Evolutionary conservation across 1,140 invertebrate genomes (phyloP), one percentile per base, ranked within the genome.

Genomic region (Pentalonia nigronervosa): DNA sequence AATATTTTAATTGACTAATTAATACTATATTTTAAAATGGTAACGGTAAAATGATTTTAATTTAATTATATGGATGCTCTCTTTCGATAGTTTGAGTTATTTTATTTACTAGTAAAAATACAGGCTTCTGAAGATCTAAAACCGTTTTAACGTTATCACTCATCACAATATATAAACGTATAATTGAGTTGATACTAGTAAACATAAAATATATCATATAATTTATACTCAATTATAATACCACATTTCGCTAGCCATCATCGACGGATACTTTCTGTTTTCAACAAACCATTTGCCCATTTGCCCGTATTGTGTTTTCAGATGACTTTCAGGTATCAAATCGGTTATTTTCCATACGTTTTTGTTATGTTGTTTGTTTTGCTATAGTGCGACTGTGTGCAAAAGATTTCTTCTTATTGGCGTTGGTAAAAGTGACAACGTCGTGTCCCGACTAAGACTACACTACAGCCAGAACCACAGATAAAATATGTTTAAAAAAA

Each of bases 341-440:
- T 76, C 60, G 60, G 30, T n/a, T 76, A 30, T n/a, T n/a, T 76
- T 14, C 30, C n/a, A 6, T 76, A 76, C 14, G 60, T 76, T 76
- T 53, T 76, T 17, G 60, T 76, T 76, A 76, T 76, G n/a, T 76
- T 76, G 60, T 76, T 76, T n/a, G 30, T 76, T 76, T 76, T 76
- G n/a, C 60, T n/a, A 76, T 20, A 76, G 30, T 76, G 60, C 60
- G 14, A 76, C 14, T 76, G 60, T 11, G 14, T 34, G 60, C 0
- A 30, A 76, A 76, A n/a, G n/a, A 76, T 76, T n/a, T 76, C 4
- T 76, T 67, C 14, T 76, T 76, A n/a, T 76, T 34, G 14, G 60
- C n/a, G n/a, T 30, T 76, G 36, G 83, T 45, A 25, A 84, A 25
- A 36, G 41, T 84, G 83, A 41, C 83, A 14, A 41, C 83, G 83